Conservation (phyloP, 2,888 invertebrate species). For the Fragum fragum region DNA sequence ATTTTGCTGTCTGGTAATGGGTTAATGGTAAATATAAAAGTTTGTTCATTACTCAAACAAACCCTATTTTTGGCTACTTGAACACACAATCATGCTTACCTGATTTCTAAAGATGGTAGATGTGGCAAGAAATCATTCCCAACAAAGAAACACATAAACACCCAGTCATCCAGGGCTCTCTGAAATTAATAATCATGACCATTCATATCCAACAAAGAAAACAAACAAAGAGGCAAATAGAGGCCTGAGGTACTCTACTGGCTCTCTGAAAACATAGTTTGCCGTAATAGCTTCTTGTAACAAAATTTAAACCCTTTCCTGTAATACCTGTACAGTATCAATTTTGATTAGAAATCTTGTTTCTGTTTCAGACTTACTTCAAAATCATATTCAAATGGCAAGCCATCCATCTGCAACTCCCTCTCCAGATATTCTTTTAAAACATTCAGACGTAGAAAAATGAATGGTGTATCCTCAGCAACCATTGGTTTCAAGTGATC, state of each 20-base stretch:
- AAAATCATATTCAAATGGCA: constrained; percentile 97
- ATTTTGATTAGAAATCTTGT: too few species aligned
- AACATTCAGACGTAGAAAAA: constrained; percentile 95
- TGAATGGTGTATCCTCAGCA: constrained; percentile 92
- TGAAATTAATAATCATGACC: constrained; percentile 70
- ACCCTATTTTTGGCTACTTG: too few species aligned
- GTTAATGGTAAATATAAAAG: too few species aligned
- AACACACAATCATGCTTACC: constrained; percentile 77
- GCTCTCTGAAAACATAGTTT: too few species aligned
- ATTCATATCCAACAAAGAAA: constrained; percentile 23
- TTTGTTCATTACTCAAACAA: too few species aligned
- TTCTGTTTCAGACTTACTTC: constrained; percentile 88
- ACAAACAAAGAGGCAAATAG: too few species aligned
- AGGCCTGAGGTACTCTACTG: too few species aligned
- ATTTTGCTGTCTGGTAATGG: too few species aligned
- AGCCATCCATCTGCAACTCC: constrained; percentile 94
- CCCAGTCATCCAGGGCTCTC: constrained; percentile 98
- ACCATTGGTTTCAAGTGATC: constrained; percentile 88
- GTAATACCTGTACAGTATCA: too few species aligned
- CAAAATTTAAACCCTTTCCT: too few species aligned
- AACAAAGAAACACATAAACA: constrained; percentile 99
- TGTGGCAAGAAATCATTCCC: constrained; percentile 99
- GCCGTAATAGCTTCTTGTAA: too few species aligned
- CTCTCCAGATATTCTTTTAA: constrained; percentile 96
- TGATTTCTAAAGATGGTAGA: constrained; percentile 98